These are phyloP conservation scores for Mythimna pallens DNA, from an alignment of 2,888 invertebrate species.

Conservation along the genomic window DNA sequence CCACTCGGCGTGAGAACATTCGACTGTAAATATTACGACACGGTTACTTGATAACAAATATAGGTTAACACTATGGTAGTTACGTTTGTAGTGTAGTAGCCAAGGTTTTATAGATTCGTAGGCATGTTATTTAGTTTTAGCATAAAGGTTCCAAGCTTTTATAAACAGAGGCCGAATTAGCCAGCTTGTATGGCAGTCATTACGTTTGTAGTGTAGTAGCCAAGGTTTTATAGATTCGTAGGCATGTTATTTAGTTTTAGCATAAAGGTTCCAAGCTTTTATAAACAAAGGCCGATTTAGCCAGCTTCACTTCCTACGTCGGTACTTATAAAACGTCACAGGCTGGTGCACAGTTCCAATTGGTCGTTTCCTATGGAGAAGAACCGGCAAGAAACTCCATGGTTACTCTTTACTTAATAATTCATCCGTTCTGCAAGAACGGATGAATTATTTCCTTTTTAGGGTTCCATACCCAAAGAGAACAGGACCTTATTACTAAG, in stretches of 20 bases:
- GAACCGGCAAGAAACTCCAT: too few species aligned
- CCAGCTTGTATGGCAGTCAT: constrained; percentile 17
- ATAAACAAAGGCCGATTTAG: background rate
- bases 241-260: background rate
- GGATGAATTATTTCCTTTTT: too few species aligned
- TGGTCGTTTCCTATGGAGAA: too few species aligned
- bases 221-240: constrained; percentile 39
- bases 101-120: constrained; percentile 39
- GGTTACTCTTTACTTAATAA: too few species aligned
- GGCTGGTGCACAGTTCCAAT: too few species aligned
- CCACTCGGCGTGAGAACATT: constrained; percentile 79
- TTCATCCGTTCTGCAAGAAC: too few species aligned
- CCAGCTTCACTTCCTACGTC: background rate
- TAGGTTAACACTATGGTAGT: constrained; percentile 67
- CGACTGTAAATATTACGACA: constrained; percentile 74
- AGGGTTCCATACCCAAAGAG: too few species aligned
- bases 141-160: background rate
- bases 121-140: background rate
- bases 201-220: constrained; percentile 9
- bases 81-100: constrained; percentile 9
- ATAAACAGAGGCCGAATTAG: background rate
- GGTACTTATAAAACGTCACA: too few species aligned
- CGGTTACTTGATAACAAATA: constrained; percentile 72
- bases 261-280: background rate
- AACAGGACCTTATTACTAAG: too few species aligned